These are phyloP conservation scores for Choloepus hoffmanni DNA, from an alignment of 2,113 vertebrate species.

Conservation along the genomic window DNA sequence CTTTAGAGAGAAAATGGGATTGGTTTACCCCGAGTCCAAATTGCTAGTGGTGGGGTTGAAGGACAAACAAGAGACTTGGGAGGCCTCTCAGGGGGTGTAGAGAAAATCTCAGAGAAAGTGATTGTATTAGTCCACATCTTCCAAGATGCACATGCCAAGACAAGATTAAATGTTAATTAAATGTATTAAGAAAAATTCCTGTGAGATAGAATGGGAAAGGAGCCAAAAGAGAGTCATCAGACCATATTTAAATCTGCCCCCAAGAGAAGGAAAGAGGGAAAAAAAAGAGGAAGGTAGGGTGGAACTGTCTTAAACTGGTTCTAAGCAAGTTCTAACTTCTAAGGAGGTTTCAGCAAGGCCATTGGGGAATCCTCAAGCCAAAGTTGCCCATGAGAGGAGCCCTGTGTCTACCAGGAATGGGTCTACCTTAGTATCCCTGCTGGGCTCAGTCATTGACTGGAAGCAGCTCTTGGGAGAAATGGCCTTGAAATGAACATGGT, in stretches of 20 bases:
- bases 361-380: background rate
- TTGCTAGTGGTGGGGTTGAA: background rate
- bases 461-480: background rate
- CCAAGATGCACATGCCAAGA: conserved; percentile 4
- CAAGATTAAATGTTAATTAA: conserved; percentile 3
- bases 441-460: background rate
- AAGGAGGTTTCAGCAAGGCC: background rate
- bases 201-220: background rate
- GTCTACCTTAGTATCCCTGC: background rate
- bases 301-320: background rate
- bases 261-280: background rate
- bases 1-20: background rate
- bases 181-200: background rate
- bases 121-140: background rate
- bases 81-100: background rate
- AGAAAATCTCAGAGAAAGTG: background rate
- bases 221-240: background rate
- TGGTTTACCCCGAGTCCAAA: background rate
- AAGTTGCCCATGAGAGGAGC: background rate
- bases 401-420: background rate
- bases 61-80: background rate
- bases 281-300: background rate
- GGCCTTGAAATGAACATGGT: background rate
- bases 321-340: conserved; percentile 46
- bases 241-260: background rate